Evolutionary conservation across 2,797 vertebrate genomes (phyloP).

Genomic region (Enteromius radiatus): DNA sequence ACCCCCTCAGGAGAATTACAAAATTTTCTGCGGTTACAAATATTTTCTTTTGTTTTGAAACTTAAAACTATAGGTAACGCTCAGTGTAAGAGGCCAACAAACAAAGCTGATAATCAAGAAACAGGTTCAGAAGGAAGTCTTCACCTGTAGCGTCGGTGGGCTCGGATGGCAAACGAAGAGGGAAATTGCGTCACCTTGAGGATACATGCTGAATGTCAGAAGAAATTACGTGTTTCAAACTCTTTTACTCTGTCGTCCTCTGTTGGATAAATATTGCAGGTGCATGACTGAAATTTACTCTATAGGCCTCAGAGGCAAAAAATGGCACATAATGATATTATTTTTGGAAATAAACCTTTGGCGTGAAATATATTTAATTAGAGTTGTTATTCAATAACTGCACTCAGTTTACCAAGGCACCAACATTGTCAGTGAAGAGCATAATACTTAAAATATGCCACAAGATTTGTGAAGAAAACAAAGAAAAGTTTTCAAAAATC

Average conservation of each 20-base stretch:
- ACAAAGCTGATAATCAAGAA: conserved; percentile 42
- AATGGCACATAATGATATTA: background rate
- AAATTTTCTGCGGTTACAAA: conserved; percentile 35
- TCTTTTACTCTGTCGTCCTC: conserved; percentile 17
- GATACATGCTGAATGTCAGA: background rate
- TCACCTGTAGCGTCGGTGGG: too few relatives aligned
- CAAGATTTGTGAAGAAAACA: background rate
- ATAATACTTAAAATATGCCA: conserved; percentile 2
- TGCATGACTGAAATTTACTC: background rate
- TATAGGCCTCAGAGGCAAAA: background rate
- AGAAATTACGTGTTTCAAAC: background rate
- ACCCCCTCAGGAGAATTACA: conserved; percentile 38
- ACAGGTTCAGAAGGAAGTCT: background rate
- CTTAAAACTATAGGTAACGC: conserved; percentile 22
- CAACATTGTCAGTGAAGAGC: background rate
- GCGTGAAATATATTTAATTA: background rate
- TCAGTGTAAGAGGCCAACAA: conserved; percentile 17
- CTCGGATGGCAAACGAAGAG: background rate
- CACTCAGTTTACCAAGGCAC: background rate
- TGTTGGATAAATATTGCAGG: conserved; percentile 16
- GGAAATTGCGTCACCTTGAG: conserved; percentile 20
- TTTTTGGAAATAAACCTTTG: background rate
- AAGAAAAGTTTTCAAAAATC: background rate
- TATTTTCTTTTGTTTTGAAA: conserved; percentile 34
- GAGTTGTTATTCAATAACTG: background rate